These are phyloP conservation scores for Idris sp. DNA, from an alignment of 1,140 invertebrate species.

Conservation along the genomic window DNA sequence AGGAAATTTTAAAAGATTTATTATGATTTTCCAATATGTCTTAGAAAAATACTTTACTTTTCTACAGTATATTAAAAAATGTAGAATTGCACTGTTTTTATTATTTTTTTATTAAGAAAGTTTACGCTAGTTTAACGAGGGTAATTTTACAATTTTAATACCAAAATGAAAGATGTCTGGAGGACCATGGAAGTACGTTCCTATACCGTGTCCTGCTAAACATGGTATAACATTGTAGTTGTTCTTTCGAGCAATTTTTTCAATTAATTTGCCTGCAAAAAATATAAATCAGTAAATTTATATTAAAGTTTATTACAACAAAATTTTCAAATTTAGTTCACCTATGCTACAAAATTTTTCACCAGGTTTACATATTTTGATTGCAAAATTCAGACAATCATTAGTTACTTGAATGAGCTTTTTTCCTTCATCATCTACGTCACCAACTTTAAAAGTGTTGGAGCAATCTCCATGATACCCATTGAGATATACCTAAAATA, in stretches of 20 bases:
- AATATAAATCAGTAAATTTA: background rate
- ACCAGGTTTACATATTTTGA: conserved; percentile 87
- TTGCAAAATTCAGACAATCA: conserved; percentile 85
- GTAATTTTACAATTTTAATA: conserved; percentile 64
- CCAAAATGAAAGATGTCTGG: conserved; percentile 91
- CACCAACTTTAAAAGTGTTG: conserved; percentile 89
- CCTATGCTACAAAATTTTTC: conserved; percentile 88
- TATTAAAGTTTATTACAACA: background rate
- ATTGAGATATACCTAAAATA: conserved; percentile 89
- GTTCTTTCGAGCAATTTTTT: conserved; percentile 81
- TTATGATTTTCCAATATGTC: no score
- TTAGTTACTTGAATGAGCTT: conserved; percentile 85
- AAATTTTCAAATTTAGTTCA: conserved; percentile 58
- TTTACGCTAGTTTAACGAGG: no score
- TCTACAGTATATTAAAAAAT: no score
- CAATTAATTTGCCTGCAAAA: conserved; percentile 79
- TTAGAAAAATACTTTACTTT: no score
- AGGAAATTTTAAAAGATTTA: no score
- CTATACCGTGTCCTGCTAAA: conserved; percentile 96
- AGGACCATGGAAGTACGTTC: conserved; percentile 93
- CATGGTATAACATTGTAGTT: conserved; percentile 85
- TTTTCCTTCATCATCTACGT: conserved; percentile 86
- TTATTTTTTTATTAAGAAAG: no score
- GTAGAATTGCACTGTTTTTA: no score
- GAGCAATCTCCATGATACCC: conserved; percentile 96